phyloP scores from a whole-genome alignment of 37 sponge, comb jelly and placozoan genomes.

The Spongilla lacustris region DNA sequence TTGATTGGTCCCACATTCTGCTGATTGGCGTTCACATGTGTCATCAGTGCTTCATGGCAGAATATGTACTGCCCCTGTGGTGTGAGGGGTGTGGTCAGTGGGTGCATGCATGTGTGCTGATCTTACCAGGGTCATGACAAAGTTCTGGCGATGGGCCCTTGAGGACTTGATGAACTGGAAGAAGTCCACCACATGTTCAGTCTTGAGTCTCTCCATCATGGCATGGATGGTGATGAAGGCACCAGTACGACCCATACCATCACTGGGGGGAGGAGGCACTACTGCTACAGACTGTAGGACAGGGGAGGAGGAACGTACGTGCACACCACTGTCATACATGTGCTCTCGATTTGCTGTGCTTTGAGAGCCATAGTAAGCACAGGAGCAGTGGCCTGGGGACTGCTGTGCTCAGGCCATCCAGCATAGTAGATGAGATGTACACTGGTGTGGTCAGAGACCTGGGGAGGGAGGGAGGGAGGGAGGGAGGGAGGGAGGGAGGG shows the following conservation, averaged over 20 bases:
- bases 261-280: constrained; percentile 3
- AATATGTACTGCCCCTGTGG: constrained; percentile 57
- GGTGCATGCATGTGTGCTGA: too few relatives aligned
- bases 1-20: background rate
- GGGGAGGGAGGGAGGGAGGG: background rate
- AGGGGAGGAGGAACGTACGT: constrained; percentile 15
- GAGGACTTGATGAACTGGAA: background rate
- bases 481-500: too few relatives aligned
- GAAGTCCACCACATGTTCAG: background rate
- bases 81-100: background rate
- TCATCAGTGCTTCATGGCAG: constrained; percentile 54
- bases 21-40: constrained; percentile 20
- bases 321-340: constrained; percentile 77
- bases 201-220: background rate
- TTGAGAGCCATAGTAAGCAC: constrained; percentile 45
- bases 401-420: constrained; percentile 63
- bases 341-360: constrained; percentile 66
- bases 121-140: background rate
- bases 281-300: background rate
- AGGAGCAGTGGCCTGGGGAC: constrained; percentile 6
- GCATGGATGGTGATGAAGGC: constrained; percentile 20
- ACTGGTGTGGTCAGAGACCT: background rate
- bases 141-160: background rate
- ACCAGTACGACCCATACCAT: constrained; percentile 54
- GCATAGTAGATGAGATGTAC: constrained; percentile 55